Percentiles rank a stretch among this genome's conserved stretches.
phyloP scores from a whole-genome alignment of 2,888 invertebrate genomes.

The Lasiommata megera region DNA sequence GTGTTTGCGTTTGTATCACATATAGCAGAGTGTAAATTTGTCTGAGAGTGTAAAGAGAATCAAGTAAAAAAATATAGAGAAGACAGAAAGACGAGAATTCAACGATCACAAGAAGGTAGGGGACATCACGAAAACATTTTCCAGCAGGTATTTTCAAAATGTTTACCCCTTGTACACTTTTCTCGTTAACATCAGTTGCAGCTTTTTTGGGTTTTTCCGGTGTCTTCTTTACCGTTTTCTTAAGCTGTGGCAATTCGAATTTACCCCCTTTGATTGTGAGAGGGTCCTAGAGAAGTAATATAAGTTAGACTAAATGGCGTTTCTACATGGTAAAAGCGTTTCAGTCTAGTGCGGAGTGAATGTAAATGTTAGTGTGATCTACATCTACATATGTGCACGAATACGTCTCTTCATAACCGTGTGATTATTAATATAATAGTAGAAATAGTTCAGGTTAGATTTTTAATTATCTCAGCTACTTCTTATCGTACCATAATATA shows the following conservation, averaged over 20 bases:
- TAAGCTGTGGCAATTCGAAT: conserved; percentile 73
- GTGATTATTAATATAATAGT: conserved; percentile 16
- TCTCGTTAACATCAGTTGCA: conserved; percentile 39
- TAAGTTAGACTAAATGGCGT: conserved; percentile 50
- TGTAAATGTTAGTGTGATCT: conserved; percentile 49
- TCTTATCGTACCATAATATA: neutral
- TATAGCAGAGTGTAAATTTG: conserved; percentile 2
- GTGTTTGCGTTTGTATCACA: no score
- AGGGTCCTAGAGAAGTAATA: conserved; percentile 70
- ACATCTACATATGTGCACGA: no score
- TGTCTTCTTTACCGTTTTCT: conserved; percentile 70
- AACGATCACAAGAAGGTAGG: conserved; percentile 27
- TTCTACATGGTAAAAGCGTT: conserved; percentile 49
- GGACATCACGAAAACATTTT: conserved; percentile 31
- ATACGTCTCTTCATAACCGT: conserved; percentile 15
- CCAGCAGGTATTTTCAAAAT: conserved; percentile 33
- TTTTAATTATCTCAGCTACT: conserved; percentile 63
- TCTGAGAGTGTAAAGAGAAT: conserved; percentile 7
- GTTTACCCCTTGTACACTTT: conserved; percentile 62
- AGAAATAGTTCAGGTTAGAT: conserved; percentile 19
- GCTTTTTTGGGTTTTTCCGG: conserved; percentile 65
- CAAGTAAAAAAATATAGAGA: conserved; percentile 18
- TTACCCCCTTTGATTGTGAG: conserved; percentile 70
- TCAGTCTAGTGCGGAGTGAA: conserved; percentile 44
- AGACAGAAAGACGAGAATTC: conserved; percentile 23